These are phyloP conservation scores for Heteropelma amictum DNA, from an alignment of 2,888 invertebrate genomes.

Conservation along the genomic window DNA sequence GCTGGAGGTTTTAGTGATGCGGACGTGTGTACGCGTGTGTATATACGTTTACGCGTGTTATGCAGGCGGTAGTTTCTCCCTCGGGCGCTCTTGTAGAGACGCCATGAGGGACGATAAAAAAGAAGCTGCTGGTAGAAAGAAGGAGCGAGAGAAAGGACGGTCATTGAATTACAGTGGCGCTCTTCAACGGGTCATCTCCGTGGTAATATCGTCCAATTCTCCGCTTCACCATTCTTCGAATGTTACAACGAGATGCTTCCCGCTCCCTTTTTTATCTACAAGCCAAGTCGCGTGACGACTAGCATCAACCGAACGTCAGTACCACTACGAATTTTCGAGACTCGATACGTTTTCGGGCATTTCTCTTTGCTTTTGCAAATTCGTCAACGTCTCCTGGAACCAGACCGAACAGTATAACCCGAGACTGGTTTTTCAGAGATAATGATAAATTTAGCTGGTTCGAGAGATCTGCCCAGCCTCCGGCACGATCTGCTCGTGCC, in stretches of 20 bases:
- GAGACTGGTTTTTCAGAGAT: slow-evolving; percentile 35
- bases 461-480: neutral
- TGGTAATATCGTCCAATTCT: slow-evolving; percentile 34
- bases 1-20: too few relatives aligned
- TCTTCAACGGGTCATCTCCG: slow-evolving; percentile 30
- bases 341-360: too few relatives aligned
- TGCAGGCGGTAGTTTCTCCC: neutral
- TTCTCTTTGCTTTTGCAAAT: too few relatives aligned
- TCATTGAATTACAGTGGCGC: slow-evolving; percentile 15
- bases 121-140: slow-evolving; percentile 26
- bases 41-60: neutral
- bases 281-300: neutral
- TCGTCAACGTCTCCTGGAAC: slow-evolving; percentile 18
- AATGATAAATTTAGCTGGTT: slow-evolving; percentile 19
- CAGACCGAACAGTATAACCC: slow-evolving; percentile 35
- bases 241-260: neutral
- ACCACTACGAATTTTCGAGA: too few relatives aligned
- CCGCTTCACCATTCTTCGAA: neutral
- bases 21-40: slow-evolving; percentile 13
- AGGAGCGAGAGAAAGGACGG: neutral
- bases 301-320: too few relatives aligned
- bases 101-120: slow-evolving; percentile 13
- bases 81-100: neutral
- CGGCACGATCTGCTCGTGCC: slow-evolving; percentile 25
- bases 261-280: too few relatives aligned